Evolutionary conservation across 2,888 invertebrate species (phyloP).

Genomic region (Neoascia interrupta): DNA sequence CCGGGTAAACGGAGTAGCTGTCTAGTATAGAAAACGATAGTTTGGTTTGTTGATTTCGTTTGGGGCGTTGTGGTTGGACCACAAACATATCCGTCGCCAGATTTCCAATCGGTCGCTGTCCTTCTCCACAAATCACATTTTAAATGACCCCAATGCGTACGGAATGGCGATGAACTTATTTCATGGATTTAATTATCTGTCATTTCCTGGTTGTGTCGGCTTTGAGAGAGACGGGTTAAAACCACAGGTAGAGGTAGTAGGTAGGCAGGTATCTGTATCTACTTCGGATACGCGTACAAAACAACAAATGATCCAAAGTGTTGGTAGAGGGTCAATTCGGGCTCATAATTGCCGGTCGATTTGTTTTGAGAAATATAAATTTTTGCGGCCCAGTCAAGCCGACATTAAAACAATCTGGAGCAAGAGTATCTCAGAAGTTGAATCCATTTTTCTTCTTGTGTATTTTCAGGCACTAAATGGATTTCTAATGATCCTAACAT

Average conservation of each 20-base stretch:
- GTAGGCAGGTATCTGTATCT: too few species aligned
- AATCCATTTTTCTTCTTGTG: conserved; percentile 37
- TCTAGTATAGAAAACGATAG: conserved; percentile 28
- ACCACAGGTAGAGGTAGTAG: conserved; percentile 28
- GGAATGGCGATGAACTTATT: conserved; percentile 70
- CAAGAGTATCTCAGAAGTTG: conserved; percentile 36
- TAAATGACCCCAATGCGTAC: conserved; percentile 62
- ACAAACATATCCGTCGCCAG: conserved; percentile 62
- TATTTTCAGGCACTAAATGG: conserved; percentile 95
- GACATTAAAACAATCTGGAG: conserved; percentile 66
- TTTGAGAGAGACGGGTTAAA: too few species aligned
- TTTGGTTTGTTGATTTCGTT: conserved; percentile 5
- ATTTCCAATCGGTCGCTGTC: conserved; percentile 40
- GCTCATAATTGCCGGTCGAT: conserved; percentile 48
- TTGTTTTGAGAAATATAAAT: conserved; percentile 26
- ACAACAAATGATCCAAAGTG: conserved; percentile 43
- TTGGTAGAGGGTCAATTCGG: conserved; percentile 50
- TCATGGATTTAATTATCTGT: conserved; percentile 79
- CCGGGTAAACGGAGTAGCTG: conserved; percentile 63
- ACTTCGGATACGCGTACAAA: neutral
- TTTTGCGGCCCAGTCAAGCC: conserved; percentile 20
- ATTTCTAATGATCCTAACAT: conserved; percentile 98
- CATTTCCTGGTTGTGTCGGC: conserved; percentile 78
- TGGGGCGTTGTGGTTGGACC: conserved; percentile 44
- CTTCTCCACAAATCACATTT: conserved; percentile 65